Conservation (phyloP, 2,888 invertebrate genomes). For the Drosophila meridiana region DNA sequence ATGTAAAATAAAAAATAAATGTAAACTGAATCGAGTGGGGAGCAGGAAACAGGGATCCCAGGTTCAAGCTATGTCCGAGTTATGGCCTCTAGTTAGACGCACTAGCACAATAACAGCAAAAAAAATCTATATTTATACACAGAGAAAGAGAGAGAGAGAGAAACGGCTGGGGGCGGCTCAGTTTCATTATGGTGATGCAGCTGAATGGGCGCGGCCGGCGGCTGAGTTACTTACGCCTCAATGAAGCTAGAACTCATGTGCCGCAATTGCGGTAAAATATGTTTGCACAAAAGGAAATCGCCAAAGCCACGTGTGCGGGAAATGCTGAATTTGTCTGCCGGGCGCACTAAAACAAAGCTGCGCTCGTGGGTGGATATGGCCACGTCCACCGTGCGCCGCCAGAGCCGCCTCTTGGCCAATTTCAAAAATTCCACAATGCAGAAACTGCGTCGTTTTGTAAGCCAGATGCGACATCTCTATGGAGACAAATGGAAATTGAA, state of each 20-base stretch:
- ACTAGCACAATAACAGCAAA: slow-evolving; percentile 54
- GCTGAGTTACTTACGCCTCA: slow-evolving; percentile 72
- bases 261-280: slow-evolving; percentile 80
- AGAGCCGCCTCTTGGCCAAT: not conserved
- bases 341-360: slow-evolving; percentile 67
- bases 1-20: slow-evolving; percentile 31
- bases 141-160: slow-evolving; percentile 2
- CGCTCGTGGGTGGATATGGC: slow-evolving; percentile 24
- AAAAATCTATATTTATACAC: slow-evolving; percentile 62
- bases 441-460: not conserved
- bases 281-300: slow-evolving; percentile 80
- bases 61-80: slow-evolving; percentile 27
- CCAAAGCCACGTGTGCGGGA: slow-evolving; percentile 80
- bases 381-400: not conserved
- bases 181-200: slow-evolving; percentile 48
- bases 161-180: slow-evolving; percentile 11
- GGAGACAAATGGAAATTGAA: too few relatives aligned
- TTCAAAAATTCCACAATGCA: slow-evolving; percentile 13
- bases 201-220: slow-evolving; percentile 25
- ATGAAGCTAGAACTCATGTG: slow-evolving; percentile 63
- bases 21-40: slow-evolving; percentile 9
- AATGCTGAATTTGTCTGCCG: slow-evolving; percentile 75
- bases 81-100: slow-evolving; percentile 59
- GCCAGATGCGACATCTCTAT: too few relatives aligned
- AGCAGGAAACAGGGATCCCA: not conserved